Conservation (phyloP, 2,113 vertebrate genomes). For the Podarcis muralis region DNA sequence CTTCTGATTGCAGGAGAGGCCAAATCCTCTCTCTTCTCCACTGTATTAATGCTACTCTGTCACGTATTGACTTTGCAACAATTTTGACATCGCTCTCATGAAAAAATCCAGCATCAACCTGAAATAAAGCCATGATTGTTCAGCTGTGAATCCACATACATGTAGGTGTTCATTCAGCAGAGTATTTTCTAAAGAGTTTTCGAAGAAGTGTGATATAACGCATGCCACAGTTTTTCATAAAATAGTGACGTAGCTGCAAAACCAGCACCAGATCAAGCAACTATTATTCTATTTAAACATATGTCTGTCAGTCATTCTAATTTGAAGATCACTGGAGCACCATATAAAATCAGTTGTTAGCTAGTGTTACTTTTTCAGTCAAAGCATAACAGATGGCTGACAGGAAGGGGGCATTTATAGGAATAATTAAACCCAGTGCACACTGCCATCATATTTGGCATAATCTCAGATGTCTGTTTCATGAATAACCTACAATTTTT, state of each 20-base stretch:
- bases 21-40: conserved; percentile 90
- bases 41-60: conserved; percentile 92
- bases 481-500: conserved; percentile 1
- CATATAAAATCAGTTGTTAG: background rate
- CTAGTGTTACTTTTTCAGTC: background rate
- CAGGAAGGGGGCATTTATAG: background rate
- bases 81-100: conserved; percentile 94
- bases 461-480: conserved; percentile 6
- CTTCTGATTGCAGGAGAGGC: conserved; percentile 71
- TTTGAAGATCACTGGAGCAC: background rate
- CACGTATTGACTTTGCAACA: conserved; percentile 94
- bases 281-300: background rate
- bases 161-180: fast-evolving
- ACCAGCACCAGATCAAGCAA: background rate
- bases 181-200: background rate
- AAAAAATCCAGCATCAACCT: conserved; percentile 98
- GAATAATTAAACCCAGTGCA: background rate
- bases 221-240: background rate
- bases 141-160: fast-evolving
- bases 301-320: background rate
- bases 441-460: background rate
- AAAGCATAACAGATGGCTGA: background rate
- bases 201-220: fast-evolving
- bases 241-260: background rate
- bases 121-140: conserved; percentile 27